Conservation (phyloP, 2,888 invertebrate genomes). For the Tupiocoris notatus region DNA sequence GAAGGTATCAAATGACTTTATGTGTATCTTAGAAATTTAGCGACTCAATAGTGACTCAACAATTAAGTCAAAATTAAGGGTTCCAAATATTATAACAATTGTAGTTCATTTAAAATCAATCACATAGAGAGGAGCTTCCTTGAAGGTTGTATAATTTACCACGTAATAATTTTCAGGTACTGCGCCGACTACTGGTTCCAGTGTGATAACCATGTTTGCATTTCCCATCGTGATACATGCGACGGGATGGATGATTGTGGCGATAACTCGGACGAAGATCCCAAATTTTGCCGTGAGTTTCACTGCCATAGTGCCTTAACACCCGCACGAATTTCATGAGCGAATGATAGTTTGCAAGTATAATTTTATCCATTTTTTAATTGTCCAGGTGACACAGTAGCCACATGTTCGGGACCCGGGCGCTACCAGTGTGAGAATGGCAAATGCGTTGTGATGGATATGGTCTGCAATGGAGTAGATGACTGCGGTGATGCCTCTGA, state of each 20-base stretch:
- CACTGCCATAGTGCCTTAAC: no score
- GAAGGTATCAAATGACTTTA: conserved; percentile 27
- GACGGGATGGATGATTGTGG: conserved; percentile 93
- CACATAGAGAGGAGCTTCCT: no score
- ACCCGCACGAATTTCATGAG: background rate
- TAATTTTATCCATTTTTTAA: background rate
- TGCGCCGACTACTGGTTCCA: conserved; percentile 90
- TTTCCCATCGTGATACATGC: conserved; percentile 83
- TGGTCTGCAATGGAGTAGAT: conserved; percentile 86
- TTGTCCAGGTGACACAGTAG: conserved; percentile 56
- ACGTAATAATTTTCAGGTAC: conserved; percentile 66
- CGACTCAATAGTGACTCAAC: background rate
- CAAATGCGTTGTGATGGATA: conserved; percentile 78
- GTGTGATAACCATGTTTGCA: conserved; percentile 84
- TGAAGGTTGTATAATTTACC: no score
- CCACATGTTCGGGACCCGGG: conserved; percentile 77
- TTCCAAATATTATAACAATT: background rate
- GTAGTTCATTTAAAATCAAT: background rate
- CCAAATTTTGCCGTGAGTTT: conserved; percentile 66
- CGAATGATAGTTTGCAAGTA: no score
- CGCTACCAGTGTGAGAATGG: conserved; percentile 89
- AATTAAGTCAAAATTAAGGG: no score
- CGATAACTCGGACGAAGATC: conserved; percentile 84
- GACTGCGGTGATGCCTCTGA: conserved; percentile 95
- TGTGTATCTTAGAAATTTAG: background rate